Conservation (phyloP, 2,797 vertebrate species). For the Pteropus rufus region DNA sequence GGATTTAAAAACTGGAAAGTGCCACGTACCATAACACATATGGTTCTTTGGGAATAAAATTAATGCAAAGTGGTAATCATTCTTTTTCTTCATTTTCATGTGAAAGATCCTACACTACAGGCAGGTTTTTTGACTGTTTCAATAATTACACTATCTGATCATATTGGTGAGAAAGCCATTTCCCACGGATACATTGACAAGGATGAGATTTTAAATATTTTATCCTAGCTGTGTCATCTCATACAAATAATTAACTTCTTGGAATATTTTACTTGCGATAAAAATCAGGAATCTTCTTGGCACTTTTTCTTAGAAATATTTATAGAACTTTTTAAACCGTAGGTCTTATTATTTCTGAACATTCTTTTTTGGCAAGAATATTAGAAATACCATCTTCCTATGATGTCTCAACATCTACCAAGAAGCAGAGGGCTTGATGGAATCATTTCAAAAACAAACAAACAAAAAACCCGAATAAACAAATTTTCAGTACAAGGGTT, state of each 20-base stretch:
- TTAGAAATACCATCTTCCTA: slow-evolving; percentile 23
- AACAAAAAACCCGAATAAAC: background rate
- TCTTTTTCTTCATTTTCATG: background rate
- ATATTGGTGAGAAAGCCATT: slow-evolving; percentile 35
- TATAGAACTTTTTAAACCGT: slow-evolving; percentile 24
- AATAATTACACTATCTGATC: slow-evolving; percentile 28
- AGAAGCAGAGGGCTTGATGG: background rate
- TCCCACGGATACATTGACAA: background rate
- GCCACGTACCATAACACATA: background rate
- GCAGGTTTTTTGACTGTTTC: background rate
- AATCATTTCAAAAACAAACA: background rate
- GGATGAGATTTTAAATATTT: slow-evolving; percentile 1
- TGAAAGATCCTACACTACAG: background rate
- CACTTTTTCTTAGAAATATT: slow-evolving; percentile 35
- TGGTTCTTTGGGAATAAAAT: slow-evolving; percentile 4
- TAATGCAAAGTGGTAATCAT: background rate
- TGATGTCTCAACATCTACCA: background rate
- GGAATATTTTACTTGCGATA: background rate
- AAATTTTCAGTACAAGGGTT: background rate
- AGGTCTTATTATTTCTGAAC: background rate
- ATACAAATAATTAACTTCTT: slow-evolving; percentile 22
- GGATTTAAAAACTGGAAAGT: slow-evolving; percentile 14
- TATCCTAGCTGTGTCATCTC: background rate
- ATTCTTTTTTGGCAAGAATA: background rate
- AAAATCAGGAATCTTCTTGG: slow-evolving; percentile 12